Percentiles rank a stretch among this genome's conserved stretches.
phyloP scores from a whole-genome alignment of 2,797 vertebrate species.

The Eulemur coronatus region DNA sequence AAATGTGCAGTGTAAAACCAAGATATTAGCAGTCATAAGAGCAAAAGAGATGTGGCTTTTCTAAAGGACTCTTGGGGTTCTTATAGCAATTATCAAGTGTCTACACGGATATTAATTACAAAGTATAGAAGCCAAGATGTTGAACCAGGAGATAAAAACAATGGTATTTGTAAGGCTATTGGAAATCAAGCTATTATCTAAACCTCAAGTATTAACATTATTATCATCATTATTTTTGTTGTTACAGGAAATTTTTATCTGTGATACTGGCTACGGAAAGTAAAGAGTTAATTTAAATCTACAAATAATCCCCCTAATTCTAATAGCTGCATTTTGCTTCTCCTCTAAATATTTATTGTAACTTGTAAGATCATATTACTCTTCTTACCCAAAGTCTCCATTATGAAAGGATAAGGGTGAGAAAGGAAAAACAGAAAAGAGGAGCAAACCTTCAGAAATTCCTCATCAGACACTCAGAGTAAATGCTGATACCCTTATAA shows the following conservation, averaged over 20 bases:
- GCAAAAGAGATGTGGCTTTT: neutral
- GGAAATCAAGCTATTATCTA: neutral
- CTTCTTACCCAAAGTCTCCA: neutral
- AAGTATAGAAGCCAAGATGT: neutral
- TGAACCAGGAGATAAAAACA: neutral
- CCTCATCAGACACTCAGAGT: neutral
- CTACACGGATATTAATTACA: neutral
- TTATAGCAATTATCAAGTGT: neutral
- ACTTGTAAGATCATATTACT: neutral
- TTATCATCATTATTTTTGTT: neutral
- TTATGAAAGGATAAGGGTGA: neutral
- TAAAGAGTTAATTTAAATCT: neutral
- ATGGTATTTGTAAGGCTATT: neutral
- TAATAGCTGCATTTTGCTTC: neutral
- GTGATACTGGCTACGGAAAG: neutral
- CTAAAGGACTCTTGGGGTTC: neutral
- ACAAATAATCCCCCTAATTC: neutral
- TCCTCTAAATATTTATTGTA: neutral
- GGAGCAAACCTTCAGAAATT: neutral
- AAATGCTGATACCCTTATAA: neutral
- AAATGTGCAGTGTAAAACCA: neutral
- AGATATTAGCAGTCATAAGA: neutral
- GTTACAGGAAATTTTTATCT: neutral
- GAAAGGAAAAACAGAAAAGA: neutral
- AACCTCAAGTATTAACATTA: neutral